Percentiles rank a stretch among this genome's conserved stretches.
phyloP scores from a whole-genome alignment of 2,113 vertebrate genomes.

The Semnornis frantzii region DNA sequence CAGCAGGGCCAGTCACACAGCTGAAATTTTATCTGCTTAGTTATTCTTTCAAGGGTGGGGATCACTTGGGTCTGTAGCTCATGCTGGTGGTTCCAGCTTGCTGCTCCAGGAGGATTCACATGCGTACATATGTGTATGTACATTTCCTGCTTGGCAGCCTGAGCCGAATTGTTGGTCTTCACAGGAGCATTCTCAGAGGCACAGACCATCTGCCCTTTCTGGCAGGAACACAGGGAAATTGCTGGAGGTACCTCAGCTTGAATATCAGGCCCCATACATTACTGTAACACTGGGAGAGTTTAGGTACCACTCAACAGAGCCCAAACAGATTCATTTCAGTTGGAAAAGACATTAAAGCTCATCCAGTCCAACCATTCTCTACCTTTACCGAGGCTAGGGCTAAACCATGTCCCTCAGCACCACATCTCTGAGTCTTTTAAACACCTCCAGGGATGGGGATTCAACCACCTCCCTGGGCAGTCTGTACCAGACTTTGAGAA shows the following conservation, averaged over 20 bases:
- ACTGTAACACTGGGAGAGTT: neutral
- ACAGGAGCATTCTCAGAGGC: neutral
- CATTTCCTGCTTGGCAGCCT: neutral
- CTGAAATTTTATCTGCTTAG: conserved; percentile 1
- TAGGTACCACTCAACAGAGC: neutral
- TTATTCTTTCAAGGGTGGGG: conserved; percentile 11
- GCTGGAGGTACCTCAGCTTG: neutral
- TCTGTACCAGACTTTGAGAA: too few relatives aligned
- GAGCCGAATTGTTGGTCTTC: neutral
- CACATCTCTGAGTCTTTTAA: too few relatives aligned
- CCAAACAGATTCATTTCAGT: neutral
- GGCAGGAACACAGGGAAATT: neutral
- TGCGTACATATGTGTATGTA: too few relatives aligned
- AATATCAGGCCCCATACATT: neutral
- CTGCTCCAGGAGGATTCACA: neutral
- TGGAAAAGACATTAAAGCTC: too few relatives aligned
- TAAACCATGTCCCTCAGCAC: too few relatives aligned
- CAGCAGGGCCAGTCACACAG: neutral
- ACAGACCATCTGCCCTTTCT: neutral
- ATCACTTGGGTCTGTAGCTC: neutral
- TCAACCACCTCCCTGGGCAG: too few relatives aligned
- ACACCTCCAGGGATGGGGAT: too few relatives aligned
- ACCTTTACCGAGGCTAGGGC: too few relatives aligned
- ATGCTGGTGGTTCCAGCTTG: neutral
- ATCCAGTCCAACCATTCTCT: too few relatives aligned